These are phyloP conservation scores for Reticulitermes lucifugus DNA, from an alignment of 2,888 invertebrate species.

Conservation along the genomic window DNA sequence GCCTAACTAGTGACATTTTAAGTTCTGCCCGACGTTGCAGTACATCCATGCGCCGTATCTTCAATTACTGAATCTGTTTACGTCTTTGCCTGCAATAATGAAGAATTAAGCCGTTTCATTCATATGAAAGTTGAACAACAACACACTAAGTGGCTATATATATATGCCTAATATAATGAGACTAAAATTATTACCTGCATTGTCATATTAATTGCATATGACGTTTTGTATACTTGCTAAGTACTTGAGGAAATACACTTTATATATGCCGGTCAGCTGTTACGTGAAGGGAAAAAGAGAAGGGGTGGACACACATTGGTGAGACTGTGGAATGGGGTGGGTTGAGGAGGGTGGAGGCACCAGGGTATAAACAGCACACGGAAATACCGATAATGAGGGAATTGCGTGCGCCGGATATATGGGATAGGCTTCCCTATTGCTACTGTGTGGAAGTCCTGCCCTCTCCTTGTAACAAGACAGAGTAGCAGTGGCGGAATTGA, in stretches of 20 bases:
- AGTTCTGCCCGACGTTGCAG: too few relatives aligned
- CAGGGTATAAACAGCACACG: conserved; percentile 12
- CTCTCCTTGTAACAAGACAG: conserved; percentile 12
- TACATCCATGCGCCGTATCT: too few relatives aligned
- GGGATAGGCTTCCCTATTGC: conserved; percentile 20
- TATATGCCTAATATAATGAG: background rate
- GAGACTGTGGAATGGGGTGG: background rate
- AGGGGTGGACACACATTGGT: background rate
- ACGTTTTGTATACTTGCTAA: conserved; percentile 14
- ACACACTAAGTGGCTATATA: background rate
- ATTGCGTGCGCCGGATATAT: conserved; percentile 44
- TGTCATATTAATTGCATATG: conserved; percentile 30
- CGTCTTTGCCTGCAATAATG: too few relatives aligned
- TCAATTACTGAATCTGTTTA: too few relatives aligned
- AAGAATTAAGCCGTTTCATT: background rate
- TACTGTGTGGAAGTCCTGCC: conserved; percentile 9
- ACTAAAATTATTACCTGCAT: conserved; percentile 11
- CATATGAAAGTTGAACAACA: background rate
- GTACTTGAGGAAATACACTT: conserved; percentile 36
- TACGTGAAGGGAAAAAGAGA: background rate
- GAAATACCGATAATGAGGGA: conserved; percentile 41
- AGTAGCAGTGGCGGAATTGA: conserved; percentile 29
- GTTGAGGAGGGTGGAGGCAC: conserved; percentile 31
- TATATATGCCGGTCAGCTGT: conserved; percentile 33
- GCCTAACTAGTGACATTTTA: too few relatives aligned